phyloP scores from a whole-genome alignment of 2,113 vertebrate genomes.

The Chauna torquata region DNA sequence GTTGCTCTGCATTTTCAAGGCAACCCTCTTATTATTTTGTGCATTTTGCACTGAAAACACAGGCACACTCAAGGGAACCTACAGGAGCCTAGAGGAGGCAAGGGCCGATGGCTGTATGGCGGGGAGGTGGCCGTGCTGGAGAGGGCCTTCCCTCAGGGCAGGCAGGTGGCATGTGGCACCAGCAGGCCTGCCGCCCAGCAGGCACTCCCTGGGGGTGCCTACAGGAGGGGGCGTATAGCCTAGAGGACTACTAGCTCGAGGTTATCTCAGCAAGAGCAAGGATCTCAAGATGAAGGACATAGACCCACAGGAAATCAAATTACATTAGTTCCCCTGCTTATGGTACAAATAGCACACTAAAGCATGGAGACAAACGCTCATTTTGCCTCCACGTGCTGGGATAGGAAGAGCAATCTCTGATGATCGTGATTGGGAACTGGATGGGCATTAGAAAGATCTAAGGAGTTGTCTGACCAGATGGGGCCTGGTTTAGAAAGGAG shows the following conservation, averaged over 20 bases:
- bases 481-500: not conserved
- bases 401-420: not conserved
- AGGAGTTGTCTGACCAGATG: not conserved
- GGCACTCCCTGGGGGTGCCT: not conserved
- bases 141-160: not conserved
- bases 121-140: not conserved
- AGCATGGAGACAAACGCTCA: not conserved
- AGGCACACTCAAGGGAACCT: not conserved
- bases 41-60: not conserved
- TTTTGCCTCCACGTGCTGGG: not conserved
- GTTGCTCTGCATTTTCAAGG: not conserved
- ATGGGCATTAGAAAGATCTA: not conserved
- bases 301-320: not conserved
- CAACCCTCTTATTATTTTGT: not conserved
- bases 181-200: not conserved
- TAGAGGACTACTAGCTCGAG: not conserved
- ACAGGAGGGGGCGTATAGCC: not conserved
- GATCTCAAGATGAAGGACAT: not conserved
- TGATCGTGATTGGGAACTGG: not conserved
- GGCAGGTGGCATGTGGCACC: not conserved
- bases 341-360: not conserved
- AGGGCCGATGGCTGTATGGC: not conserved
- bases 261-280: not conserved
- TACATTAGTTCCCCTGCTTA: not conserved
- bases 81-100: not conserved